Base-by-base conservation (phyloP, 2,113 vertebrate genomes). In the Barnardius zonarius region DNA sequence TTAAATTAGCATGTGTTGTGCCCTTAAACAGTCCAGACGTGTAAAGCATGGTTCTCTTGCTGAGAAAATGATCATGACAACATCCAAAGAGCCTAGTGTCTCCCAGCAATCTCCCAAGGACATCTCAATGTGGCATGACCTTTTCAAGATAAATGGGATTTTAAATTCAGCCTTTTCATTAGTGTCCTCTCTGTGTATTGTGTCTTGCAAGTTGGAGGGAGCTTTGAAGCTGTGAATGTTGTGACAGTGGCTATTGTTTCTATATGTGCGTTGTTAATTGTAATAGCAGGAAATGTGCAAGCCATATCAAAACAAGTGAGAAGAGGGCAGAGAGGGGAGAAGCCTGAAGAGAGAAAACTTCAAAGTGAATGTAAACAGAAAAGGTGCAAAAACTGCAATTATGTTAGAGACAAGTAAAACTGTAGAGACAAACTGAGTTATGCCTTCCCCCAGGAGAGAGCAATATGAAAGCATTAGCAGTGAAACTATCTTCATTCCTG, bases 61-160 rank as follows among this genome's bases (percentile, higher is more conserved):
- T 88, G 83, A 84, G 82, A 95, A 97, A 94, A 84, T 92, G 73
- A 93, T 97, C 83, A 81, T 9, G 33, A 81, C 86, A 88, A 63
- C 83, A 93, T 83, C 93, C 57, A 95, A 95, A 95, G 91, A 95
- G 51, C 59, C 44, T 41, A 54, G 46, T 90, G 89, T 97, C 88
- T 98, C 82, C 78, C 83, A 93, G 86, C 90, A 83, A 59, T 86
- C 94, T 98, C 87, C 75, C 83, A 95, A 93, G 94, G 91, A 93
- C 83, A 68, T 90, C 74, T 95, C 51, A 79, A 64, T 93, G 84
- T 95, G 82, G 72, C 88, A 39, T 84, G 92, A 97, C 97, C 94
- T 97, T 97, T 97, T 93, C 68, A 90, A 75, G 51, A 93, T 86
- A 96, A 98, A 97, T 97, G 89, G 90, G 91, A 94, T 97, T 97